Evolutionary conservation across 2,888 invertebrate species (phyloP).

Genomic region (Archips xylosteana): DNA sequence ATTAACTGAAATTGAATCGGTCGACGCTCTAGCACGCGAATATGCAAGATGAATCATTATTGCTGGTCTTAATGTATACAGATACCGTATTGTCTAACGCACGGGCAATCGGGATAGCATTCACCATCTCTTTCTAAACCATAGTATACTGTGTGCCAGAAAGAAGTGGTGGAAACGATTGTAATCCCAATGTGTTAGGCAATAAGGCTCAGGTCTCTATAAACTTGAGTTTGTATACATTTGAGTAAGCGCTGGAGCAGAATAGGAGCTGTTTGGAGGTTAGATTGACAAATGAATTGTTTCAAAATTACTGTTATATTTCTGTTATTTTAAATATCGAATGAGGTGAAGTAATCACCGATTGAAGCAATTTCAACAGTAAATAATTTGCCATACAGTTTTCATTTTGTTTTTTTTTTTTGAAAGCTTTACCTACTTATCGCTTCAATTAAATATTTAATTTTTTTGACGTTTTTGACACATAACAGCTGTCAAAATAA

Average conservation of each 20-base stretch:
- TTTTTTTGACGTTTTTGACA: not conserved
- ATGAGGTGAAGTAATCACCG: too few relatives aligned
- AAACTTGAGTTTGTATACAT: not conserved
- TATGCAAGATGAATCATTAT: slow-evolving; percentile 59
- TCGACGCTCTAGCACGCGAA: slow-evolving; percentile 77
- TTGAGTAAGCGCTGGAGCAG: not conserved
- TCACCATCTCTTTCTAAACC: too few relatives aligned
- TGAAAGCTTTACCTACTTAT: too few relatives aligned
- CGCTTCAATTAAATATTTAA: too few relatives aligned
- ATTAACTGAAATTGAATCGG: slow-evolving; percentile 48
- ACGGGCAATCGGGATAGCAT: too few relatives aligned
- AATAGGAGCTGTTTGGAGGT: not conserved
- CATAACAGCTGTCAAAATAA: not conserved
- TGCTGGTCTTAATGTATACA: slow-evolving; percentile 16
- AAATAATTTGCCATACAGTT: too few relatives aligned
- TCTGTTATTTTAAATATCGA: too few relatives aligned
- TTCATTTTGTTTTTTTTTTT: not conserved
- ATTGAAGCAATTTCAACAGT: too few relatives aligned
- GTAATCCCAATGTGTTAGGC: too few relatives aligned
- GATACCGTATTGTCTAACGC: too few relatives aligned
- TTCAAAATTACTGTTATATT: not conserved
- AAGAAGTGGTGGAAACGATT: too few relatives aligned
- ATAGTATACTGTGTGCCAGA: too few relatives aligned
- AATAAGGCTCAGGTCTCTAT: not conserved
- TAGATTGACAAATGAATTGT: not conserved